Evolutionary conservation across 2,888 invertebrate species (phyloP).

Genomic region (Deilephila porcellus): DNA sequence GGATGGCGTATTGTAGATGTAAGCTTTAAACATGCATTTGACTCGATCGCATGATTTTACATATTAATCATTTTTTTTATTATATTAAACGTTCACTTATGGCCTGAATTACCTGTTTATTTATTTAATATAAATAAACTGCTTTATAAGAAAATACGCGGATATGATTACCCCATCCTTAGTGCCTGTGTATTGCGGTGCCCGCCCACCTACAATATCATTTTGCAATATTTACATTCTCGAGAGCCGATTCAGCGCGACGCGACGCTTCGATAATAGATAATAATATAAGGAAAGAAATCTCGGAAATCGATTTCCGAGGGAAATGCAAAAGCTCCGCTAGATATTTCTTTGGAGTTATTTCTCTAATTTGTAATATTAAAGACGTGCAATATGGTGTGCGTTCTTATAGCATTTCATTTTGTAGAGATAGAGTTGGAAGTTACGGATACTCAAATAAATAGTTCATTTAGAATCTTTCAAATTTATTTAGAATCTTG

Average conservation of each 20-base stretch:
- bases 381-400: not conserved
- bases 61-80: too few relatives aligned
- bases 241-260: conserved; percentile 10
- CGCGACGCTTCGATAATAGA: conserved; percentile 46
- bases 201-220: not conserved
- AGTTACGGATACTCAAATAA: not conserved
- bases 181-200: not conserved
- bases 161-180: not conserved
- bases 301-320: conserved; percentile 61
- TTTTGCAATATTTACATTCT: conserved; percentile 18
- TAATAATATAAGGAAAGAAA: conserved; percentile 57
- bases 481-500: too few relatives aligned
- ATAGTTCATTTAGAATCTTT: too few relatives aligned
- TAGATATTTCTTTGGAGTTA: conserved; percentile 53
- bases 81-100: too few relatives aligned
- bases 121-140: not conserved
- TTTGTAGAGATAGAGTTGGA: not conserved
- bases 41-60: too few relatives aligned
- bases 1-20: too few relatives aligned
- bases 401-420: not conserved
- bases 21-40: too few relatives aligned
- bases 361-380: not conserved
- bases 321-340: conserved; percentile 57
- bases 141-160: not conserved
- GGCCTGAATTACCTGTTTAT: too few relatives aligned